These are phyloP conservation scores for Arctia plantaginis DNA, from an alignment of 2,888 invertebrate species.

Conservation along the genomic window DNA sequence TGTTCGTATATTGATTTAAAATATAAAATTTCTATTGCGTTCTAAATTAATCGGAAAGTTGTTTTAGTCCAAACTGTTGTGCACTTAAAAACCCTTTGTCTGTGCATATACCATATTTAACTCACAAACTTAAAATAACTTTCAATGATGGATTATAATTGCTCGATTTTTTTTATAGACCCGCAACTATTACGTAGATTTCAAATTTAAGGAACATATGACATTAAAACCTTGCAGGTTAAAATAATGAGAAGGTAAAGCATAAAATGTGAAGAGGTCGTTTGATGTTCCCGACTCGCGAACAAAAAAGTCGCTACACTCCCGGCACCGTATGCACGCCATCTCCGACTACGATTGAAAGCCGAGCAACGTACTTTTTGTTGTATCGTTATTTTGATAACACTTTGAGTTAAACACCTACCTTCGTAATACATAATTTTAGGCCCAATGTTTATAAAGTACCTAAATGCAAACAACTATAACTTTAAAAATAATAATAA, in stretches of 20 bases:
- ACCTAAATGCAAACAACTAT: not conserved
- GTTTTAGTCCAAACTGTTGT: not conserved
- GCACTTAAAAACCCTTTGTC: not conserved
- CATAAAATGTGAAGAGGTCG: constrained; percentile 53
- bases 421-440: constrained; percentile 20
- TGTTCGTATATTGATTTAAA: too few species aligned
- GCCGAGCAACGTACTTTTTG: constrained; percentile 43
- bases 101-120: not conserved
- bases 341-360: constrained; percentile 61
- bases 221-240: not conserved
- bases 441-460: constrained; percentile 23
- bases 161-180: not conserved
- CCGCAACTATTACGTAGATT: not conserved
- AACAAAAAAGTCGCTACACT: constrained; percentile 53
- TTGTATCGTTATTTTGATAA: constrained; percentile 47
- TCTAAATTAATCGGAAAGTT: not conserved
- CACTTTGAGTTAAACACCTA: constrained; percentile 30
- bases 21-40: not conserved
- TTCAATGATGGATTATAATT: not conserved
- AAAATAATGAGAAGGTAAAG: constrained; percentile 57
- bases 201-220: constrained; percentile 22
- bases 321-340: constrained; percentile 62
- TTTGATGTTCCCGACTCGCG: constrained; percentile 41
- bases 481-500: too few species aligned
- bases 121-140: not conserved